Conservation (phyloP, 1,140 invertebrate species). For the Steinernema khuongi region DNA sequence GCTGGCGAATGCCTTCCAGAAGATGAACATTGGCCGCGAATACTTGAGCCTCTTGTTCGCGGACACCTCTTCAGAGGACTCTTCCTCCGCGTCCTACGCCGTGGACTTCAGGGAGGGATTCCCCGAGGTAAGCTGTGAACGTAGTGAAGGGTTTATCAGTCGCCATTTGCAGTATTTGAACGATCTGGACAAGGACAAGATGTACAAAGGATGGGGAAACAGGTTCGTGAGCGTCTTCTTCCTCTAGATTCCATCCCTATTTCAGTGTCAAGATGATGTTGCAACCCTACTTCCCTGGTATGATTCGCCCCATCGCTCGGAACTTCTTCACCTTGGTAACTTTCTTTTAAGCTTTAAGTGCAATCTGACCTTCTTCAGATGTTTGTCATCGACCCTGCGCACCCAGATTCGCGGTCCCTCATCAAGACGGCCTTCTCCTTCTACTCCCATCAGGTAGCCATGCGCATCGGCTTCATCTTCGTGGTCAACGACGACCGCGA, state of each 20-base stretch:
- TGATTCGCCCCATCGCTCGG: conserved; percentile 79
- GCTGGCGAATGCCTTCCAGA: conserved; percentile 77
- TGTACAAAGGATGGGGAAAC: conserved; percentile 78
- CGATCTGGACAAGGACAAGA: conserved; percentile 82
- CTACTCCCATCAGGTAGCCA: conserved; percentile 74
- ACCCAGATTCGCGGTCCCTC: conserved; percentile 68
- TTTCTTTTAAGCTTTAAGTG: conserved; percentile 18
- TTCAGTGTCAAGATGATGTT: conserved; percentile 74
- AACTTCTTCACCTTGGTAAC: conserved; percentile 86
- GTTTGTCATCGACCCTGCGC: conserved; percentile 78
- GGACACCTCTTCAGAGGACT: conserved; percentile 68
- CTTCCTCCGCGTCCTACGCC: conserved; percentile 59
- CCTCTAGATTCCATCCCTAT: neutral
- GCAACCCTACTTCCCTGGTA: conserved; percentile 89
- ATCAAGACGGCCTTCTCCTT: conserved; percentile 84
- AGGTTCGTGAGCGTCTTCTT: conserved; percentile 59
- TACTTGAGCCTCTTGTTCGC: conserved; percentile 68
- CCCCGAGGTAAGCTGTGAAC: conserved; percentile 72
- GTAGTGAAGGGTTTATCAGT: conserved; percentile 63
- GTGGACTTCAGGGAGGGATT: conserved; percentile 60
- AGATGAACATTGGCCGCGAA: conserved; percentile 65
- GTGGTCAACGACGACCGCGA: conserved; percentile 67
- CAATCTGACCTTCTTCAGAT: conserved; percentile 65
- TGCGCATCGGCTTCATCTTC: conserved; percentile 82
- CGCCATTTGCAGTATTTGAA: conserved; percentile 75